Percentiles rank a stretch among this genome's conserved stretches.
Evolutionary conservation across 1,140 invertebrate species (phyloP).

Genomic region (Whitmania pigra): DNA sequence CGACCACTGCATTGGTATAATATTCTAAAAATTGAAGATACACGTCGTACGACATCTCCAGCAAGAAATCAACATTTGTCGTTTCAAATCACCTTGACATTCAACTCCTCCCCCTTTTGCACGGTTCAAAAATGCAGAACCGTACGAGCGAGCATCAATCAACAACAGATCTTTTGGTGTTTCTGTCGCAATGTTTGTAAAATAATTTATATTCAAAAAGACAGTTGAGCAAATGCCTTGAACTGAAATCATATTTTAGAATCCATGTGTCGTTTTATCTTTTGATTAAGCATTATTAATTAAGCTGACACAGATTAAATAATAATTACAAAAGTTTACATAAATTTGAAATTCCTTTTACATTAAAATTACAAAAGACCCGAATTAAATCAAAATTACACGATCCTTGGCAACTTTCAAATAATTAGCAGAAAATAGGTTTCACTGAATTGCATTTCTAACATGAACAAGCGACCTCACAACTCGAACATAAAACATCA

Average conservation of each 20-base stretch:
- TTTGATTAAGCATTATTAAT: no score
- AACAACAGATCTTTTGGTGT: conserved; percentile 52
- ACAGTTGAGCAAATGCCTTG: background rate
- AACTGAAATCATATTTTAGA: no score
- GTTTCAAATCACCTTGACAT: conserved; percentile 18
- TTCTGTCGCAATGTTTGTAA: background rate
- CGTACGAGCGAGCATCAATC: conserved; percentile 77
- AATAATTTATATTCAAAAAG: background rate
- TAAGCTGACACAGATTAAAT: no score
- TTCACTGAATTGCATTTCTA: background rate
- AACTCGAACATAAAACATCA: background rate
- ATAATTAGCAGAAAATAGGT: no score
- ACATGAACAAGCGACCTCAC: background rate
- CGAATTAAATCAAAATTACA: no score
- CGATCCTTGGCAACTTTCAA: no score
- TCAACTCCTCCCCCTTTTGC: conserved; percentile 83
- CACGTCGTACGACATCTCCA: conserved; percentile 39
- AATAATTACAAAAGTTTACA: no score
- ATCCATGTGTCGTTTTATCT: no score
- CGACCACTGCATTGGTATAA: conserved; percentile 80
- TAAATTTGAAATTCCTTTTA: no score
- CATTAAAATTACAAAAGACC: no score
- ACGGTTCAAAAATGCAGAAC: conserved; percentile 77
- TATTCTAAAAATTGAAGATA: conserved; percentile 37
- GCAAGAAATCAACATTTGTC: no score